A percentile compares a stretch with the other conserved stretches of the same genome.
Conservation (phyloP, 2,888 invertebrate species). For the Ophion ellenae region DNA sequence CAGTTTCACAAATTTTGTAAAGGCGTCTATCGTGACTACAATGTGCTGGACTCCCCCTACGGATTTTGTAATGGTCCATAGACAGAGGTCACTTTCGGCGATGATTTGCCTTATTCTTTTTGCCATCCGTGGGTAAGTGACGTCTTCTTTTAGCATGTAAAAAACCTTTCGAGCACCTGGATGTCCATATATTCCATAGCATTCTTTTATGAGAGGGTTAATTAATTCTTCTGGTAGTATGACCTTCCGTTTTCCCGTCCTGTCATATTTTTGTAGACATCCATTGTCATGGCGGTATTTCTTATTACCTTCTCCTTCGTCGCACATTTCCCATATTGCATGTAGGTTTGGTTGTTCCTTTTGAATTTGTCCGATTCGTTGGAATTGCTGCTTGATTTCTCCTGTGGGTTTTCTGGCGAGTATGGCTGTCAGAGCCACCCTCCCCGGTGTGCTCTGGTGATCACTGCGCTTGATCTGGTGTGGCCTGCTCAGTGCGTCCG, state of each 20-base stretch:
- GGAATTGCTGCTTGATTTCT: no score
- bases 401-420: no score
- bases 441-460: no score
- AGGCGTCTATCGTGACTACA: not conserved
- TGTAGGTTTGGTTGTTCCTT: no score
- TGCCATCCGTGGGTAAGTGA: not conserved
- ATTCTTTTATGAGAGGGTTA: not conserved
- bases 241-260: not conserved
- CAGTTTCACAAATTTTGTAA: not conserved
- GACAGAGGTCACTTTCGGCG: not conserved
- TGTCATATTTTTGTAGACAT: not conserved
- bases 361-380: no score
- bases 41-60: not conserved
- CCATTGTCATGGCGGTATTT: no score
- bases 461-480: no score
- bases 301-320: no score
- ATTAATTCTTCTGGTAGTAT: not conserved
- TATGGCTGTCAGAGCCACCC: no score
- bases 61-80: slow-evolving; percentile 30
- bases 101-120: not conserved
- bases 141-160: not conserved
- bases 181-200: not conserved
- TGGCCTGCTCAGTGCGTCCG: no score
- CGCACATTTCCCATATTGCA: no score
- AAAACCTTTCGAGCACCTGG: not conserved